phyloP scores from a whole-genome alignment of 1,140 invertebrate species.

The Teleogryllus occipitalis region DNA sequence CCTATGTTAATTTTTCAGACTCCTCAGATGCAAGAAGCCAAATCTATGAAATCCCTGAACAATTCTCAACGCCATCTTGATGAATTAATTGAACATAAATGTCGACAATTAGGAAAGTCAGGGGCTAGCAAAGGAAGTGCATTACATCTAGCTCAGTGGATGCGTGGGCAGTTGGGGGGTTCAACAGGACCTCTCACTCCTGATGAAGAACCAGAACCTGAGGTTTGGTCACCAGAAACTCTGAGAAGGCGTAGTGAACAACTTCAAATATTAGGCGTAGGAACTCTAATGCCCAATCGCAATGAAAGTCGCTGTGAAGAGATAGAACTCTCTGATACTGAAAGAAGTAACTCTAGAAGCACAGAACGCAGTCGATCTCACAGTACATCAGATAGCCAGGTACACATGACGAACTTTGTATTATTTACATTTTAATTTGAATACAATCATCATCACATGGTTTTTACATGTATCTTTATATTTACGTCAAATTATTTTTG shows the following conservation, averaged over 20 bases:
- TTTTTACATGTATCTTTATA: neutral
- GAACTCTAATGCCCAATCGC: constrained; percentile 34
- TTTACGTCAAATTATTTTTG: constrained; percentile 19
- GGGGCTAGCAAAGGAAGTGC: constrained; percentile 49
- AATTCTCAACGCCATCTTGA: constrained; percentile 32
- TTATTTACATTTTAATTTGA: no score
- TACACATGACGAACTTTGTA: constrained; percentile 30
- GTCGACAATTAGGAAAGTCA: constrained; percentile 47
- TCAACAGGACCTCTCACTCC: constrained; percentile 36
- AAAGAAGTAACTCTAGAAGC: constrained; percentile 30
- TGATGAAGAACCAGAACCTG: constrained; percentile 43
- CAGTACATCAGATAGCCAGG: constrained; percentile 62
- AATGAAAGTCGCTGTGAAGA: constrained; percentile 36
- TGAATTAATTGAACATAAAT: constrained; percentile 49
- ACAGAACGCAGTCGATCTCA: constrained; percentile 33
- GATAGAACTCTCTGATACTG: constrained; percentile 46
- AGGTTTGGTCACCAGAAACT: constrained; percentile 60
- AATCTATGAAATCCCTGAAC: neutral
- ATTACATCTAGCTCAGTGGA: constrained; percentile 63
- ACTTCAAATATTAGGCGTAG: constrained; percentile 47
- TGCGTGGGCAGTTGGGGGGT: constrained; percentile 48
- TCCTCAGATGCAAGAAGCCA: neutral
- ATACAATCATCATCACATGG: no score
- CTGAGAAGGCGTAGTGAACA: constrained; percentile 55
- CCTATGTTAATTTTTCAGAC: constrained; percentile 9